A percentile compares a stretch with the other conserved stretches of the same genome.
These are phyloP conservation scores for Ptilorrhoa leucosticta DNA, from an alignment of 2,113 vertebrate species.

Conservation along the genomic window DNA sequence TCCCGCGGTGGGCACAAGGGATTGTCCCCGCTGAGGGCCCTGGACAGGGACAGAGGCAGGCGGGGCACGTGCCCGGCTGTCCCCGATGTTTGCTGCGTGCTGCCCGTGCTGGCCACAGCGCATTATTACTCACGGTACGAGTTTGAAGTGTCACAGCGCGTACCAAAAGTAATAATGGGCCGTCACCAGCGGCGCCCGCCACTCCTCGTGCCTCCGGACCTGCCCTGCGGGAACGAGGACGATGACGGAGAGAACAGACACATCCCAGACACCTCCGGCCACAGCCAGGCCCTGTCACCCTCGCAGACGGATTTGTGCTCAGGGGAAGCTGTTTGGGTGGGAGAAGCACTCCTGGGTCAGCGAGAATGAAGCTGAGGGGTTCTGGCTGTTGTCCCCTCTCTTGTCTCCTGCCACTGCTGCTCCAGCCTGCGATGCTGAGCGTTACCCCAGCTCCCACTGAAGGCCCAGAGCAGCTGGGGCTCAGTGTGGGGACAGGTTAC, in stretches of 20 bases:
- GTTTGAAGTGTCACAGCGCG: conserved; percentile 99
- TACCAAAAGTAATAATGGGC: conserved; percentile 99
- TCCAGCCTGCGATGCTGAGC: background rate
- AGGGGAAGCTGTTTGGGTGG: background rate
- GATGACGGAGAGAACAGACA: background rate
- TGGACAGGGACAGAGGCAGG: background rate
- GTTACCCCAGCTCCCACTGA: background rate
- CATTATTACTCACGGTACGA: conserved; percentile 99
- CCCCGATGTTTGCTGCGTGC: background rate
- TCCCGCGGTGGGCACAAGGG: background rate
- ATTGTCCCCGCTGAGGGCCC: background rate
- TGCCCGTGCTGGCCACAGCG: conserved; percentile 82
- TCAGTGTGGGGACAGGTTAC: background rate
- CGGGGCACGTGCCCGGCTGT: background rate
- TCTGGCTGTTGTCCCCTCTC: background rate
- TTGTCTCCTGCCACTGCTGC: background rate
- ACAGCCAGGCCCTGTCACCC: background rate
- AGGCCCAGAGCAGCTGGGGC: background rate
- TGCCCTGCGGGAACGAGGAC: background rate
- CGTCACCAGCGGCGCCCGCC: conserved; percentile 67
- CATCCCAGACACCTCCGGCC: accelerated
- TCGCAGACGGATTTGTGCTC: background rate
- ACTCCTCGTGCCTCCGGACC: background rate
- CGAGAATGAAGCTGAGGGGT: background rate
- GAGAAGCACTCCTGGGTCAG: background rate